Conservation (phyloP, 2,888 invertebrate genomes). For the Drepanosiphum platanoidis region DNA sequence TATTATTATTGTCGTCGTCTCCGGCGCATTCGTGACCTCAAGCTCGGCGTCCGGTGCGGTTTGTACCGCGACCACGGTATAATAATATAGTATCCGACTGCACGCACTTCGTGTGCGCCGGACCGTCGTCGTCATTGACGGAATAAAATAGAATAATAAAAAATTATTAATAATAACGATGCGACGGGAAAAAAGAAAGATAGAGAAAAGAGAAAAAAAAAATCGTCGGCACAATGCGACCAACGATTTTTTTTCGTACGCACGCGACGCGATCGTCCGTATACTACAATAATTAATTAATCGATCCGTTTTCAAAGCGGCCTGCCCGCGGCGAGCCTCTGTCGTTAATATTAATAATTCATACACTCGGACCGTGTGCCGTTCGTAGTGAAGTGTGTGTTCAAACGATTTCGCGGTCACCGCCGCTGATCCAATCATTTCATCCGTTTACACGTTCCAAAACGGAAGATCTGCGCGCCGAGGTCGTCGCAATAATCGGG, state of each 20-base stretch:
- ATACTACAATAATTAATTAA: neutral
- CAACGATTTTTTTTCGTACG: neutral
- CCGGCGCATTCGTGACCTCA: neutral
- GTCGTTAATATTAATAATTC: too few species aligned
- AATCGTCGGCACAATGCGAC: neutral
- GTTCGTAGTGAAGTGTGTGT: too few species aligned
- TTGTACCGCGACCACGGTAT: neutral
- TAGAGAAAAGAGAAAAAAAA: too few species aligned
- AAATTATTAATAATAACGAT: constrained; percentile 8
- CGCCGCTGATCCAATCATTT: neutral
- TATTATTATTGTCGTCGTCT: too few species aligned
- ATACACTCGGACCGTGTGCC: too few species aligned
- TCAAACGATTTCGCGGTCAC: neutral
- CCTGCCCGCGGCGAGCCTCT: neutral
- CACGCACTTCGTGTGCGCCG: neutral
- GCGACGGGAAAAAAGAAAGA: too few species aligned
- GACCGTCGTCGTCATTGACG: neutral
- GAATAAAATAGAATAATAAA: too few species aligned
- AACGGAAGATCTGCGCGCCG: neutral
- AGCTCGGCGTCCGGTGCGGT: neutral
- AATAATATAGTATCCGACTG: neutral
- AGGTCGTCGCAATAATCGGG: too few species aligned
- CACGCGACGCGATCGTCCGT: too few species aligned
- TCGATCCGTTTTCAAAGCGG: neutral
- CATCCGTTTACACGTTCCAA: neutral